Evolutionary conservation across 1,140 invertebrate species (phyloP).

Genomic region (Wasmannia auropunctata): DNA sequence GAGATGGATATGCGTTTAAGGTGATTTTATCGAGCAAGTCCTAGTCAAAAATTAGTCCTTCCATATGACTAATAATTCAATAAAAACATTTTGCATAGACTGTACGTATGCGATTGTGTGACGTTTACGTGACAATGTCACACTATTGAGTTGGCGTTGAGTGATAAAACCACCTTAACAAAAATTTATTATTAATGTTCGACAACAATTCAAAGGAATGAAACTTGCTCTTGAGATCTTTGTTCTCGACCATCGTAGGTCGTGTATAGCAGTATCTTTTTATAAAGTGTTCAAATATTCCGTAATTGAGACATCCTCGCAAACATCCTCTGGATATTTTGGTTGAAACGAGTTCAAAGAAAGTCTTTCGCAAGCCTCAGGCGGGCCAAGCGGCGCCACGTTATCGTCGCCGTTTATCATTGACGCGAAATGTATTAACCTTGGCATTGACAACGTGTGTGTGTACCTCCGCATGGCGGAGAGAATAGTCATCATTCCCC

Average conservation of each 20-base stretch:
- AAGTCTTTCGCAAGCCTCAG: background rate
- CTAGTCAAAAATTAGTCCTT: no score
- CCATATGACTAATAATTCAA: no score
- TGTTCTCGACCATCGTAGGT: background rate
- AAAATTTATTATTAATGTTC: background rate
- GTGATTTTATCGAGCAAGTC: no score
- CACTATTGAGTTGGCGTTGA: no score
- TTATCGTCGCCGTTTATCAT: background rate
- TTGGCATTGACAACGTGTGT: constrained; percentile 12
- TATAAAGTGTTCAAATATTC: background rate
- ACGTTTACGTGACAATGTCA: no score
- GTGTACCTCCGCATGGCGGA: background rate
- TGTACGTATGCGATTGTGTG: no score
- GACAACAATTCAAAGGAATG: background rate
- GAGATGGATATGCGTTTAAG: background rate
- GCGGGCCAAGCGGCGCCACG: background rate
- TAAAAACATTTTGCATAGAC: no score
- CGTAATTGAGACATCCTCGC: background rate
- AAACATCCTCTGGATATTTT: background rate
- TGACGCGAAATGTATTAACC: background rate
- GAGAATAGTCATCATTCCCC: constrained; percentile 9
- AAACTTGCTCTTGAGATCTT: background rate
- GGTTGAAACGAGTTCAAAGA: background rate
- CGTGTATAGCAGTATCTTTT: background rate
- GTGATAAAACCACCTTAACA: no score